These are phyloP conservation scores for Hofmannophila pseudospretella DNA, from an alignment of 2,888 invertebrate species.

Conservation along the genomic window DNA sequence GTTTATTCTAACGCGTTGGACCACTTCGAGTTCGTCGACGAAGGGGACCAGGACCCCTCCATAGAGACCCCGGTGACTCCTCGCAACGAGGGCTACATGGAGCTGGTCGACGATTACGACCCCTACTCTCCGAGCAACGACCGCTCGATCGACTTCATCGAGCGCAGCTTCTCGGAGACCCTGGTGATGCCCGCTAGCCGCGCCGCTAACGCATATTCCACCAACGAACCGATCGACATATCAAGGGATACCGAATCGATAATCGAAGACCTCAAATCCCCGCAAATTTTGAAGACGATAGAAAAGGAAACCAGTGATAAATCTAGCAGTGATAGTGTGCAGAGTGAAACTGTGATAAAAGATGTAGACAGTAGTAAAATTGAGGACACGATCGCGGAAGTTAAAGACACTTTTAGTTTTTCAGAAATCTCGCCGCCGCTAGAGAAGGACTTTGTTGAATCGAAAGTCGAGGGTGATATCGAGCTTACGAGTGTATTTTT, in stretches of 20 bases:
- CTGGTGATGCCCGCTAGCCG: conserved; percentile 42
- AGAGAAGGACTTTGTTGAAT: conserved; percentile 25
- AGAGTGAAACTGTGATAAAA: conserved; percentile 11
- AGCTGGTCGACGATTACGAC: conserved; percentile 63
- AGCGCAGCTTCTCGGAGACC: conserved; percentile 60
- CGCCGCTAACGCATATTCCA: conserved; percentile 16
- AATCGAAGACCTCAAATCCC: conserved; percentile 21
- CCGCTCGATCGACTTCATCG: conserved; percentile 77
- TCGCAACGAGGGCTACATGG: conserved; percentile 62
- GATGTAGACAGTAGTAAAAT: conserved; percentile 15
- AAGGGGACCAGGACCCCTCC: conserved; percentile 88
- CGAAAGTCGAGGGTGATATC: no score
- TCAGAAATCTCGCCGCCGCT: conserved; percentile 53
- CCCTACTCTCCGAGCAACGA: conserved; percentile 56
- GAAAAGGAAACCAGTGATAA: conserved; percentile 35
- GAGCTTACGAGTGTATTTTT: conserved; percentile 29
- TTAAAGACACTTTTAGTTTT: conserved; percentile 39
- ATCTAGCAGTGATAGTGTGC: conserved; percentile 18
- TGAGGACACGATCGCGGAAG: conserved; percentile 25
- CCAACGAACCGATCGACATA: conserved; percentile 10
- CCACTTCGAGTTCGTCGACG: conserved; percentile 92
- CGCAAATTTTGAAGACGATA: conserved; percentile 27
- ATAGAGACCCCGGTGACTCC: conserved; percentile 72
- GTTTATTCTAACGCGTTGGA: conserved; percentile 80
- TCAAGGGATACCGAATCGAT: conserved; percentile 12